These are phyloP conservation scores for Arothron firmamentum DNA, from an alignment of 2,113 vertebrate genomes.

Conservation along the genomic window DNA sequence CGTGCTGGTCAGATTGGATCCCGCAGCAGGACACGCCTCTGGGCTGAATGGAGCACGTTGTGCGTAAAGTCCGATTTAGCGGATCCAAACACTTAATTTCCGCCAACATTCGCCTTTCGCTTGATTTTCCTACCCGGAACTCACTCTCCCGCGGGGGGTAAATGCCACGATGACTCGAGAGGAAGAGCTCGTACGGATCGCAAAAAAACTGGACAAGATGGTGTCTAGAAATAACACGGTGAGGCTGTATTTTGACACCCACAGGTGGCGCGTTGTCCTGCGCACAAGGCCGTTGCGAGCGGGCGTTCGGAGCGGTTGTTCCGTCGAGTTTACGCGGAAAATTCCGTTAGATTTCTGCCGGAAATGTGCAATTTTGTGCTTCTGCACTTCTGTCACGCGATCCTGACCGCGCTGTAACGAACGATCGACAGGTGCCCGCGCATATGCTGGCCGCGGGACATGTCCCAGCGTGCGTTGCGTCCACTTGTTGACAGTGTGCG, in stretches of 20 bases:
- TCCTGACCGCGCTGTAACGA: conserved; percentile 20
- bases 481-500: background rate
- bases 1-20: conserved; percentile 50
- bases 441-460: conserved; percentile 1
- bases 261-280: conserved; percentile 55
- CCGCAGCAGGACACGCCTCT: conserved; percentile 67
- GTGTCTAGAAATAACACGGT: conserved; percentile 92
- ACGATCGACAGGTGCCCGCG: conserved; percentile 72
- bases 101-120: background rate
- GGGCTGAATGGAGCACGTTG: conserved; percentile 52
- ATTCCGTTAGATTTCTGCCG: background rate
- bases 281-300: conserved; percentile 13
- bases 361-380: background rate
- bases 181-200: conserved; percentile 86
- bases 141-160: conserved; percentile 20
- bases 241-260: conserved; percentile 71
- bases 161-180: conserved; percentile 82
- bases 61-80: conserved; percentile 57
- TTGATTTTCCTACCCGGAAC: background rate
- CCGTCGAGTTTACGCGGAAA: background rate
- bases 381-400: background rate
- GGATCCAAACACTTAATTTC: conserved; percentile 48
- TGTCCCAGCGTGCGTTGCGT: background rate
- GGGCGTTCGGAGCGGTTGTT: background rate
- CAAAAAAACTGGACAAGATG: conserved; percentile 94